A percentile compares a stretch with the other conserved stretches of the same genome.
Conservation (phyloP, 2,888 invertebrate genomes). For the Lutraria lutraria region DNA sequence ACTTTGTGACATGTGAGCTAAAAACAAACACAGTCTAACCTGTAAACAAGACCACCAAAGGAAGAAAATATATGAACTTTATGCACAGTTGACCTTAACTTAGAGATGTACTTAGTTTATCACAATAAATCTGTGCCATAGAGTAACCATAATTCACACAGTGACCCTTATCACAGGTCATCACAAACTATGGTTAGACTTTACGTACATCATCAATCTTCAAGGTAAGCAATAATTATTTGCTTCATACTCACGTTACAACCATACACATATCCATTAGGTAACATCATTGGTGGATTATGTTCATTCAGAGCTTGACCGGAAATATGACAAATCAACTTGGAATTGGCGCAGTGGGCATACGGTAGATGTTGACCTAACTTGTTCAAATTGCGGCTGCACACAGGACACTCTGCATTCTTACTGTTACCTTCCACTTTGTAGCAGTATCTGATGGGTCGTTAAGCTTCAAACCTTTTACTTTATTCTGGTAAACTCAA, state of each 20-base stretch:
- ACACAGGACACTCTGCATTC: constrained; percentile 96
- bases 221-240: too few relatives aligned
- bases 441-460: constrained; percentile 84
- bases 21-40: too few relatives aligned
- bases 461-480: background rate
- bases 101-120: too few relatives aligned
- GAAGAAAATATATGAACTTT: too few relatives aligned
- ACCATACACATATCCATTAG: constrained; percentile 97
- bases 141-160: too few relatives aligned
- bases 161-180: too few relatives aligned
- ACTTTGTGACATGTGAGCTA: too few relatives aligned
- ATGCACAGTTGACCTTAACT: too few relatives aligned
- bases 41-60: too few relatives aligned
- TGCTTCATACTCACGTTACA: constrained; percentile 80
- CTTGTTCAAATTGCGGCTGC: constrained; percentile 94
- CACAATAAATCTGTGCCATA: too few relatives aligned
- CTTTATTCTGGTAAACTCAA: background rate
- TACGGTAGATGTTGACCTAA: constrained; percentile 94
- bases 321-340: constrained; percentile 96
- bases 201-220: too few relatives aligned
- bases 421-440: constrained; percentile 79
- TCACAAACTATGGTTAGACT: too few relatives aligned
- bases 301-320: constrained; percentile 97
- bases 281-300: constrained; percentile 99
- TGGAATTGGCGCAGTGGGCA: constrained; percentile 98